Percentiles rank a stretch among this genome's conserved stretches.
Conservation (phyloP, 1,140 invertebrate genomes). For the Drosophila asahinai region DNA sequence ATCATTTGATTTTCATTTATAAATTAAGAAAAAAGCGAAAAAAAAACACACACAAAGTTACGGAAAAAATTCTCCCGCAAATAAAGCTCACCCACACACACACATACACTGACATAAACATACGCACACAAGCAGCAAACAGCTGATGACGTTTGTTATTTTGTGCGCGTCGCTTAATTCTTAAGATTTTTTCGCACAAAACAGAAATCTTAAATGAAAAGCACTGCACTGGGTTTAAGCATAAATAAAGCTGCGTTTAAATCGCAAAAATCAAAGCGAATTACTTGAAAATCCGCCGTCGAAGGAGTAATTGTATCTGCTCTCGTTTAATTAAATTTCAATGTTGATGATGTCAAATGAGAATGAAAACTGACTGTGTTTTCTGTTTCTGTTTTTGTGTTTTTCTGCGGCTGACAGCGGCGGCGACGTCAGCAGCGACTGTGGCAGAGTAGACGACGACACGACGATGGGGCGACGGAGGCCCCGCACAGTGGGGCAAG, state of each 20-base stretch:
- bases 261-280: conserved; percentile 38
- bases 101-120: conserved; percentile 18
- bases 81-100: conserved; percentile 19
- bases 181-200: conserved; percentile 30
- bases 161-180: conserved; percentile 67
- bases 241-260: conserved; percentile 62
- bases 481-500: conserved; percentile 33
- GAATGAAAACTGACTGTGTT: conserved; percentile 82
- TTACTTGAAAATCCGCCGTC: conserved; percentile 58
- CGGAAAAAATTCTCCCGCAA: conserved; percentile 9
- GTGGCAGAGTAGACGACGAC: conserved; percentile 14
- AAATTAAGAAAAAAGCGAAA: conserved; percentile 6
- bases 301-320: conserved; percentile 51
- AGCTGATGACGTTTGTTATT: conserved; percentile 83
- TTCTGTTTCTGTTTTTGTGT: conserved; percentile 74
- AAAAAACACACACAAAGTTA: conserved; percentile 16
- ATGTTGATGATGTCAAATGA: conserved; percentile 84
- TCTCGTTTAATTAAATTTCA: conserved; percentile 82
- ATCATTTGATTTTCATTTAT: conserved; percentile 24
- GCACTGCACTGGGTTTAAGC: not conserved
- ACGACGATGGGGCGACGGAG: conserved; percentile 50
- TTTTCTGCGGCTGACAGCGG: conserved; percentile 56
- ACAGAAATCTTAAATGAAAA: conserved; percentile 66
- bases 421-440: conserved; percentile 49
- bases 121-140: conserved; percentile 52